Evolutionary conservation across 2,797 vertebrate species (phyloP).

Genomic region (Spondyliosoma cantharus): DNA sequence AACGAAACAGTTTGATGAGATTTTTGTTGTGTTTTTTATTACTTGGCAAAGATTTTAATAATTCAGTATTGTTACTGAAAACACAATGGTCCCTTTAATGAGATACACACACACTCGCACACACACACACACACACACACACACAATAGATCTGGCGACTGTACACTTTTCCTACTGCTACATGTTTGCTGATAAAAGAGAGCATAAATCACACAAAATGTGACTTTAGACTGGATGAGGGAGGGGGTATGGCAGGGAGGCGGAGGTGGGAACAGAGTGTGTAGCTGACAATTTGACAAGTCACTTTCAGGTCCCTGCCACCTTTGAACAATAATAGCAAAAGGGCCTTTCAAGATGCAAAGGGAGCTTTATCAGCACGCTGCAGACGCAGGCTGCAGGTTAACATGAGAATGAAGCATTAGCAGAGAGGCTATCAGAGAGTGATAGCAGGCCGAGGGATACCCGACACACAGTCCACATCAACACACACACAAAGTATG

Average conservation of each 20-base stretch:
- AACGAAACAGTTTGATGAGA: background rate
- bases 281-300: slow-evolving; percentile 68
- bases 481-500: background rate
- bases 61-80: background rate
- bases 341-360: slow-evolving; percentile 54
- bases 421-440: slow-evolving; percentile 7
- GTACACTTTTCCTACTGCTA: background rate
- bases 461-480: slow-evolving; percentile 1
- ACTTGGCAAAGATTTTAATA: background rate
- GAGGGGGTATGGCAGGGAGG: background rate
- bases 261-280: slow-evolving; percentile 5
- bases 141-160: background rate
- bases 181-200: slow-evolving; percentile 32
- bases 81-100: background rate
- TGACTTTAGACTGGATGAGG: background rate
- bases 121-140: background rate
- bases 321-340: slow-evolving; percentile 63
- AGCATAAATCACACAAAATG: slow-evolving; percentile 41
- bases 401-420: slow-evolving; percentile 61
- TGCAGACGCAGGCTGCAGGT: slow-evolving; percentile 60
- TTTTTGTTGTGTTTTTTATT: background rate
- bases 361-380: slow-evolving; percentile 64
- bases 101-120: background rate
- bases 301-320: slow-evolving; percentile 67
- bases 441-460: slow-evolving; percentile 39